Percentiles rank a stretch among this genome's conserved stretches.
These are phyloP conservation scores for Oasisia sp. DNA, from an alignment of 2,888 invertebrate species.

Conservation along the genomic window DNA sequence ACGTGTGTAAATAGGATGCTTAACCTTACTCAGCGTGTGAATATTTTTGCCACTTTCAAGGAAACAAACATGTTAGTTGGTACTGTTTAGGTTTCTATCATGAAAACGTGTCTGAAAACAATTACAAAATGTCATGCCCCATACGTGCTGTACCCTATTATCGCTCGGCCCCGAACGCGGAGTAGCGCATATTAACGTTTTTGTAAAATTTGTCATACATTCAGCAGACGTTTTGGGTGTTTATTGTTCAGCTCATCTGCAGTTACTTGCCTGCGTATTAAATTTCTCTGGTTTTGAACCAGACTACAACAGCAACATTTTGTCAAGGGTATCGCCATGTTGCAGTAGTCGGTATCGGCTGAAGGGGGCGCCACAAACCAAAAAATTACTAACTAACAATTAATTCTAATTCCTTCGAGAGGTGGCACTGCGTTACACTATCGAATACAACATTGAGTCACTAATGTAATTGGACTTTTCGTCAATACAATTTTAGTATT, in stretches of 20 bases:
- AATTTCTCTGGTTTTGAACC: background rate
- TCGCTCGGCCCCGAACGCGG: background rate
- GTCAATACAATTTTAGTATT: no score
- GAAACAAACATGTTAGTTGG: background rate
- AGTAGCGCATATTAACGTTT: background rate
- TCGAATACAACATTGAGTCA: no score
- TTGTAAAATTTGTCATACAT: background rate
- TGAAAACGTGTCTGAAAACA: background rate
- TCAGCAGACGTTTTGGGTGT: background rate
- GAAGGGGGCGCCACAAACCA: background rate
- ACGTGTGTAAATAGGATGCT: no score
- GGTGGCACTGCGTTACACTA: no score
- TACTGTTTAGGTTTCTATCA: background rate
- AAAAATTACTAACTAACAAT: no score
- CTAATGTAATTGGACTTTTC: no score
- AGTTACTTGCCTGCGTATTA: conserved; percentile 5
- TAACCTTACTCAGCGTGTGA: no score
- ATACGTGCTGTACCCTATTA: background rate
- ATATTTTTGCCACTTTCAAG: background rate
- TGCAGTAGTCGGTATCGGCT: background rate
- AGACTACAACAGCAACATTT: conserved; percentile 2
- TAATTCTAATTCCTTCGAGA: no score
- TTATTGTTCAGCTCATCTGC: background rate
- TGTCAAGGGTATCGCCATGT: conserved; percentile 17
- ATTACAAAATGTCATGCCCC: background rate